A percentile compares a stretch with the other conserved stretches of the same genome.
These are phyloP conservation scores for Tenthredo distinguenda DNA, from an alignment of 2,888 invertebrate species.

Conservation along the genomic window DNA sequence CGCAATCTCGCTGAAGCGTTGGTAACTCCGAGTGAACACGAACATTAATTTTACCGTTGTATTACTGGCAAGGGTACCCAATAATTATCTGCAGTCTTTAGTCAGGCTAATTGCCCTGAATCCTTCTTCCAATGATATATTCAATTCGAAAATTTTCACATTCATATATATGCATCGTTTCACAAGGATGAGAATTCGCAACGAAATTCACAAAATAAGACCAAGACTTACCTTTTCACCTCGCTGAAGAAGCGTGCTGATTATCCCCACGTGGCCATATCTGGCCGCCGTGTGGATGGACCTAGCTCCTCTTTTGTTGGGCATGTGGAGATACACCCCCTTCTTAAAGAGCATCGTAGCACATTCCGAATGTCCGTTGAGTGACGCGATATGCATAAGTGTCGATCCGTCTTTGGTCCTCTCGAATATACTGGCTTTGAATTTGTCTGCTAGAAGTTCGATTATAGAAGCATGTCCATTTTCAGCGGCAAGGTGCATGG, in stretches of 20 bases:
- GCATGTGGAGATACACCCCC: constrained; percentile 99
- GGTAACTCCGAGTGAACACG: constrained; percentile 44
- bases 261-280: constrained; percentile 98
- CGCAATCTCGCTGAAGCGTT: constrained; percentile 8
- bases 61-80: not conserved
- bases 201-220: not conserved
- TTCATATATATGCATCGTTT: not conserved
- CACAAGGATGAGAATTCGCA: not conserved
- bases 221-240: constrained; percentile 90
- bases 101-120: not conserved
- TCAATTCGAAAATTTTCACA: not conserved
- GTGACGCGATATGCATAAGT: constrained; percentile 98
- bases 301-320: constrained; percentile 98
- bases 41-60: constrained; percentile 27
- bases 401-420: constrained; percentile 99
- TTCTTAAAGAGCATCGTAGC: constrained; percentile 99
- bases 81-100: constrained; percentile 32
- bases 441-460: constrained; percentile 97
- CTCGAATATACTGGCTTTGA: constrained; percentile 97
- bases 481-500: constrained; percentile 98
- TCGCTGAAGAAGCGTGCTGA: constrained; percentile 96
- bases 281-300: constrained; percentile 98
- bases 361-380: constrained; percentile 98
- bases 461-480: constrained; percentile 97
- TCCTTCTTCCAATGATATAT: not conserved